Evolutionary conservation across 2,113 vertebrate genomes (phyloP).

Genomic region (Tricholaema leucomelas): DNA sequence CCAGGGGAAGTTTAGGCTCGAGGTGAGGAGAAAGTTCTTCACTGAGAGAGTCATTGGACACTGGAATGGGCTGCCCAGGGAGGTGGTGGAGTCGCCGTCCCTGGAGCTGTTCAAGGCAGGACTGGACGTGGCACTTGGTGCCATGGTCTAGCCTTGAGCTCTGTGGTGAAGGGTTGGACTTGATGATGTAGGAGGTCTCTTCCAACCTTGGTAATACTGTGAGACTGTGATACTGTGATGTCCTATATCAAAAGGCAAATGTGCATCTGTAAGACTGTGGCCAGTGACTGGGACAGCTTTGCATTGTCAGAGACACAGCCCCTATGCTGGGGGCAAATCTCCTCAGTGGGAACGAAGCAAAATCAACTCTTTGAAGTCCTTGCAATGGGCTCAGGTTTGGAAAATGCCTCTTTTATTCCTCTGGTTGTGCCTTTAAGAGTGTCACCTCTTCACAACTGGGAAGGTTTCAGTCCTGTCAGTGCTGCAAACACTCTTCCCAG

Average conservation of each 20-base stretch:
- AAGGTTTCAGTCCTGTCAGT: background rate
- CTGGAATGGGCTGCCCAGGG: too few species aligned
- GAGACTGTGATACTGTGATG: too few species aligned
- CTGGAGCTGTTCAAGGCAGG: too few species aligned
- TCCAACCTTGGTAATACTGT: too few species aligned
- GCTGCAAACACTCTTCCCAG: background rate
- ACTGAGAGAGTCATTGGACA: too few species aligned
- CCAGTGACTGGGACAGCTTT: background rate
- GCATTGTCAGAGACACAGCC: background rate
- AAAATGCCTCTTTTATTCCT: background rate
- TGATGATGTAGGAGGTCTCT: too few species aligned
- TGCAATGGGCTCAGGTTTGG: background rate
- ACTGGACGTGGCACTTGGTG: too few species aligned
- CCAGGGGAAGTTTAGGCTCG: too few species aligned
- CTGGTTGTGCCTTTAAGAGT: background rate
- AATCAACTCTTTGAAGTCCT: background rate
- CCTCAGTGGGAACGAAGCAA: background rate
- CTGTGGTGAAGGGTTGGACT: too few species aligned
- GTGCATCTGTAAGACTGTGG: background rate
- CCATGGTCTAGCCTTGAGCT: too few species aligned
- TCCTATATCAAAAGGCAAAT: slow-evolving; percentile 21
- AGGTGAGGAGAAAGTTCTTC: too few species aligned
- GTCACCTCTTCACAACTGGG: background rate
- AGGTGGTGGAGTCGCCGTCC: too few species aligned
- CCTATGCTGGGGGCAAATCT: slow-evolving; percentile 9